These are phyloP conservation scores for Parus major DNA, from an alignment of 2,113 vertebrate genomes.

Conservation along the genomic window DNA sequence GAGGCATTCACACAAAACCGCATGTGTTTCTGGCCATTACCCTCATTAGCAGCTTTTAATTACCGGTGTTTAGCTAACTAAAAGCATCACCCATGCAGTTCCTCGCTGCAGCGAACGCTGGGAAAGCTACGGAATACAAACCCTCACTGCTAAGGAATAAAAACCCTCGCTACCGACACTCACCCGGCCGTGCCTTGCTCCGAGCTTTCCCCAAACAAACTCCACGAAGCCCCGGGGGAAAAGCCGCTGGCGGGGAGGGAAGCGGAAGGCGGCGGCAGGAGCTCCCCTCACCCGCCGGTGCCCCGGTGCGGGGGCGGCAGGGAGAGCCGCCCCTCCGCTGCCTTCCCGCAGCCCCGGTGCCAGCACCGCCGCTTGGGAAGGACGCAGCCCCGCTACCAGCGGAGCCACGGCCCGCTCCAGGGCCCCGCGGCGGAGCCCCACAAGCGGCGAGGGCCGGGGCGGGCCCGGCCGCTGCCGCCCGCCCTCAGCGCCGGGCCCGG, in stretches of 20 bases:
- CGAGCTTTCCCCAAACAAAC: background rate
- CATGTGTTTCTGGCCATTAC: accelerated
- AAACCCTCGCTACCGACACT: background rate
- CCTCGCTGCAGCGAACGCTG: background rate
- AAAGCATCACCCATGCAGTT: accelerated
- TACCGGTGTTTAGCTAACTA: background rate
- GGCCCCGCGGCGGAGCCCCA: accelerated
- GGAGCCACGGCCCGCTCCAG: accelerated
- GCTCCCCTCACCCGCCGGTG: background rate
- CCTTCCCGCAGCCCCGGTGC: background rate
- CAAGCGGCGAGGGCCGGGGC: background rate
- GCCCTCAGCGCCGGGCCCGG: background rate
- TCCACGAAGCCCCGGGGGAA: accelerated
- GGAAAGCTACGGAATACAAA: accelerated
- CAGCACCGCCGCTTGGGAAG: background rate
- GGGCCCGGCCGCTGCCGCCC: background rate
- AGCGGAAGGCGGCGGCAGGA: background rate
- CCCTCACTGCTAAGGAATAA: accelerated
- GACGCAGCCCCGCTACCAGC: accelerated
- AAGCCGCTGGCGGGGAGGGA: background rate
- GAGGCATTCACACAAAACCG: background rate
- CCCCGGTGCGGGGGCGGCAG: too few relatives aligned
- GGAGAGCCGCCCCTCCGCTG: background rate
- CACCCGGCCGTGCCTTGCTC: background rate
- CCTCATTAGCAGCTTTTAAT: background rate